Evolutionary conservation across 1,140 invertebrate genomes (phyloP).

Genomic region (Caenorhabditis remanei): DNA sequence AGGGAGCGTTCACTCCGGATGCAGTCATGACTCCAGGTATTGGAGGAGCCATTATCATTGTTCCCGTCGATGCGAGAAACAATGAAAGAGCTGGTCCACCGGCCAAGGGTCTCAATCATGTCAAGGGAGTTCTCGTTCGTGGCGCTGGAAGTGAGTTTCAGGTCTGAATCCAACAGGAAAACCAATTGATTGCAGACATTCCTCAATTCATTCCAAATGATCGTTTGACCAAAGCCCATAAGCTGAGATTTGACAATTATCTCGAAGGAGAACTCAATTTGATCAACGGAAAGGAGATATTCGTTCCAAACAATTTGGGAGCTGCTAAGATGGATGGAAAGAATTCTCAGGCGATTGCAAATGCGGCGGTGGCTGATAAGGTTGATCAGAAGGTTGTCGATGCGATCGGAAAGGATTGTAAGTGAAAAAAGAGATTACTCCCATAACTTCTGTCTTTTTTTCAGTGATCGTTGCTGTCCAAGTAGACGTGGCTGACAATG

Average conservation of each 20-base stretch:
- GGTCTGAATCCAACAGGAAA: not conserved
- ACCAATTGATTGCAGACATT: not conserved
- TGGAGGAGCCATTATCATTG: slow-evolving; percentile 24
- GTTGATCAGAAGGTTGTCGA: slow-evolving; percentile 19
- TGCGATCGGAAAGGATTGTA: slow-evolving; percentile 11
- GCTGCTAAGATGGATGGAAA: slow-evolving; percentile 42
- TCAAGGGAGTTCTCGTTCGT: slow-evolving; percentile 12
- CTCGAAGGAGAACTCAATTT: slow-evolving; percentile 27
- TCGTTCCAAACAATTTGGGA: slow-evolving; percentile 26
- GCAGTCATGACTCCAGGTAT: slow-evolving; percentile 22
- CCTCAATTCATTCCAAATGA: slow-evolving; percentile 44
- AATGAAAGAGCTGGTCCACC: slow-evolving; percentile 9
- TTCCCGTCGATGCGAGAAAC: slow-evolving; percentile 37
- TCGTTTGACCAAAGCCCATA: slow-evolving; percentile 19
- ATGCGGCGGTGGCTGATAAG: slow-evolving; percentile 6
- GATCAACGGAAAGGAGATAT: slow-evolving; percentile 25
- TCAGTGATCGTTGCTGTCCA: slow-evolving; percentile 23
- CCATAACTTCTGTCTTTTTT: not conserved
- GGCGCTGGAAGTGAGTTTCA: slow-evolving; percentile 1
- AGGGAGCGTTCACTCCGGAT: slow-evolving; percentile 18
- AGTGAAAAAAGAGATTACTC: not conserved
- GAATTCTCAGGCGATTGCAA: slow-evolving; percentile 18
- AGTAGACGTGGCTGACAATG: slow-evolving; percentile 18
- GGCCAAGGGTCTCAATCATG: slow-evolving; percentile 19
- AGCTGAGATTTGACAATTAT: slow-evolving; percentile 30